Base-by-base conservation (phyloP, 2,797 vertebrate species). In the Dendrocincla fuliginosa region DNA sequence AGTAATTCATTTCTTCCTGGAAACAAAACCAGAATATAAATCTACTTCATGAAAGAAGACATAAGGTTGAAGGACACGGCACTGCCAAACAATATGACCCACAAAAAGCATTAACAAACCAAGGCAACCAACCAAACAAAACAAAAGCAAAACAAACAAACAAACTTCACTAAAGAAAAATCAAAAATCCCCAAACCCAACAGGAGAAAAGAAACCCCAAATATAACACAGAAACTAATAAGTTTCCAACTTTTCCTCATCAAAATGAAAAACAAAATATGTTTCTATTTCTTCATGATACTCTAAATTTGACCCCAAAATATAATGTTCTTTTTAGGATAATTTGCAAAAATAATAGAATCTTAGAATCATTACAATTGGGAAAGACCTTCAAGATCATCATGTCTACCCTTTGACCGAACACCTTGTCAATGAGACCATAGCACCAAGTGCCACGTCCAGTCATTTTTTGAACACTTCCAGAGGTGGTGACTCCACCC, bases 331-430 rank as follows among this genome's bases (percentile, higher is more conserved):
- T 13, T 19, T 84, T 39, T 60, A 18, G 0, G 7, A 60, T 32
- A 63, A 46, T 87, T 65, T 65, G 1, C 4, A 63, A 69, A 60
- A 70, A 18, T 10, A 11, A 20, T 33, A 70, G 11, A 41, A 22
- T 32, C 20, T 27, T 47, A 41, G 25, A 32, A 35, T 35, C 17
- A 56, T 23, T 87, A 30, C 0, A 0, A 6, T 5, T 78, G 17
- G 22, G 32, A 78, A 78, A 56, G 22, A n/a, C 8, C 17, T 35
- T 56, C 5, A 63, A 56, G 78, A 27, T 42, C 12, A 19, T 28
- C 5, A 41, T 55, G 8, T 32, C 35, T 41, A 35, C 6, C 6
- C 8, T 87, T 63, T 78, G 65, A 27, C 12, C 22, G 7, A 71
- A 23, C 4, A 56, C 9, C 39, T 70, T 55, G 17, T 32, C 25